phyloP scores from a whole-genome alignment of 2,888 invertebrate genomes.

The Apeira syringaria region DNA sequence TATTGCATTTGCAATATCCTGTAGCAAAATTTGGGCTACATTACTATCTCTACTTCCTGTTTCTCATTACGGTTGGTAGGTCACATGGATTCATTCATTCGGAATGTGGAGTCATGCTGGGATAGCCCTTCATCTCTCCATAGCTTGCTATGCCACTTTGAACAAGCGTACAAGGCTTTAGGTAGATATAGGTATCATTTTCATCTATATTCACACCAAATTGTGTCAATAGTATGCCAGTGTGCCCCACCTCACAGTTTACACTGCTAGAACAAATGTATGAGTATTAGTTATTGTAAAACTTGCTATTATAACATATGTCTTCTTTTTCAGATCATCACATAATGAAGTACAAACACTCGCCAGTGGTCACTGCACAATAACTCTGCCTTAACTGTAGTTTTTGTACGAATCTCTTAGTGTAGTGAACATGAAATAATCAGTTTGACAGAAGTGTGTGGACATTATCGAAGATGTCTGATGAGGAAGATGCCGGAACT shows the following conservation, averaged over 20 bases:
- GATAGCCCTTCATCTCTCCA: too few relatives aligned
- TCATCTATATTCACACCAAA: too few relatives aligned
- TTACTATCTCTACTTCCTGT: conserved; percentile 7
- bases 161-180: too few relatives aligned
- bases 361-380: neutral
- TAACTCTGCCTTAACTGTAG: conserved; percentile 13
- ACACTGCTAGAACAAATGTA: too few relatives aligned
- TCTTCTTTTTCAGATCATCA: neutral
- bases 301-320: neutral
- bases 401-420: conserved; percentile 53
- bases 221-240: too few relatives aligned
- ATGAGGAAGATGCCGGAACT: conserved; percentile 75
- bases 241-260: too few relatives aligned
- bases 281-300: too few relatives aligned
- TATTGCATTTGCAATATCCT: conserved; percentile 10
- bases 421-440: conserved; percentile 50
- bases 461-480: conserved; percentile 61
- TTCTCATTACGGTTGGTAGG: too few relatives aligned
- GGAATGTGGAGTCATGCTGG: too few relatives aligned
- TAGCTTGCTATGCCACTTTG: too few relatives aligned
- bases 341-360: conserved; percentile 5
- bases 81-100: too few relatives aligned
- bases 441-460: conserved; percentile 26
- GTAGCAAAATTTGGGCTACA: conserved; percentile 4
- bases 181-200: too few relatives aligned